Conservation (phyloP, 2,113 vertebrate genomes). For the Erythrolamprus reginae region DNA sequence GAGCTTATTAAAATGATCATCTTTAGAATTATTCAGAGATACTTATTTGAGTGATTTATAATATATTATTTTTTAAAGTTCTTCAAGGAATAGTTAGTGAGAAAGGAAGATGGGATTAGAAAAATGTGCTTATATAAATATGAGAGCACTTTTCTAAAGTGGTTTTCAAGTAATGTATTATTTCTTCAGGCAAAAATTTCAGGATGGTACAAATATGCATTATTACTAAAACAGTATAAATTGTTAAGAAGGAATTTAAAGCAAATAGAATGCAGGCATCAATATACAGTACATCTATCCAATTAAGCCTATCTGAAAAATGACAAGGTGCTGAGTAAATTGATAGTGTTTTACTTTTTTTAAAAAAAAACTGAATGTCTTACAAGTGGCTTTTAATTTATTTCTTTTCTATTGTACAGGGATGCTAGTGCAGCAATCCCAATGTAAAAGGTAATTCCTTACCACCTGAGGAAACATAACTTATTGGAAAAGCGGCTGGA, state of each 20-base stretch:
- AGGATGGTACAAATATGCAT: background rate
- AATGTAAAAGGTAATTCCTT: background rate
- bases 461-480: background rate
- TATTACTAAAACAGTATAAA: conserved; percentile 4
- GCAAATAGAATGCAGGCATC: background rate
- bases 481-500: background rate
- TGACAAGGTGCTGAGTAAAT: background rate
- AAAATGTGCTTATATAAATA: background rate
- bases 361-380: conserved; percentile 5
- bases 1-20: background rate
- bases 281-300: background rate
- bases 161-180: background rate
- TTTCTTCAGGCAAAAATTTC: background rate
- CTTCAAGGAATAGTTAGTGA: background rate
- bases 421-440: background rate
- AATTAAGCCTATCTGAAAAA: background rate
- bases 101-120: background rate
- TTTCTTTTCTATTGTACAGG: background rate
- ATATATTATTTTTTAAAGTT: background rate
- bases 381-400: background rate
- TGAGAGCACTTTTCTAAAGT: background rate
- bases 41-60: conserved; percentile 9
- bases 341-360: background rate
- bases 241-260: background rate
- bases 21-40: background rate